A percentile compares a stretch with the other conserved stretches of the same genome.
Conservation (phyloP, 2,113 vertebrate species). For the Oreochromis spilurus region DNA sequence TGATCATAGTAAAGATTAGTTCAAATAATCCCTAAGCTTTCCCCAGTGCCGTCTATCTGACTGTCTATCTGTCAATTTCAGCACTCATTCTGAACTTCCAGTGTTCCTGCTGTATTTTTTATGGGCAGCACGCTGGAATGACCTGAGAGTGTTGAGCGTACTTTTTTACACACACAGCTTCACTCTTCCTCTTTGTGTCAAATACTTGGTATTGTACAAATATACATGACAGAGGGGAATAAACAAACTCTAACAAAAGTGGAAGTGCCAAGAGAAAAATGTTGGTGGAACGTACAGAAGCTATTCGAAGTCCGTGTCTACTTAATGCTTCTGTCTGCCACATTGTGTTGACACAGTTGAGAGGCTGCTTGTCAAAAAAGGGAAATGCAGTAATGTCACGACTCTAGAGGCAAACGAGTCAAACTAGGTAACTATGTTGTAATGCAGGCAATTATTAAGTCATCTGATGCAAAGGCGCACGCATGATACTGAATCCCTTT, state of each 20-base stretch:
- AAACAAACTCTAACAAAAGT: neutral
- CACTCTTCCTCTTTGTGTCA: neutral
- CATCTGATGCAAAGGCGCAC: neutral
- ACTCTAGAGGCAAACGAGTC: neutral
- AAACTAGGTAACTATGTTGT: neutral
- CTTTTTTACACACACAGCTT: slow-evolving; percentile 15
- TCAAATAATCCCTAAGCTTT: neutral
- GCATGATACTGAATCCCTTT: neutral
- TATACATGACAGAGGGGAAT: neutral
- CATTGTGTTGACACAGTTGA: neutral
- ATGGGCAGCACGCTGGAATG: slow-evolving; percentile 21
- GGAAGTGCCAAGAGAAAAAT: slow-evolving; percentile 19
- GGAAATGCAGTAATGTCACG: neutral
- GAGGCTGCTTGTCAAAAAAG: neutral
- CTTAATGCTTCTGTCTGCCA: neutral
- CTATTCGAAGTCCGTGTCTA: neutral
- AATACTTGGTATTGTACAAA: neutral
- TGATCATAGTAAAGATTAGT: neutral
- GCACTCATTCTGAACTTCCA: slow-evolving; percentile 13
- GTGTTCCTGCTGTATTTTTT: slow-evolving; percentile 38
- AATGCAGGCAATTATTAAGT: neutral
- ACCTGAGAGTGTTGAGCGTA: slow-evolving; percentile 6
- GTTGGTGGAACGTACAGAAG: neutral
- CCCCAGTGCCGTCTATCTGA: neutral
- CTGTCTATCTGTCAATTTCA: neutral